A percentile compares a stretch with the other conserved stretches of the same genome.
These are phyloP conservation scores for Odontocolon sp. DNA, from an alignment of 2,888 invertebrate species.

Conservation along the genomic window DNA sequence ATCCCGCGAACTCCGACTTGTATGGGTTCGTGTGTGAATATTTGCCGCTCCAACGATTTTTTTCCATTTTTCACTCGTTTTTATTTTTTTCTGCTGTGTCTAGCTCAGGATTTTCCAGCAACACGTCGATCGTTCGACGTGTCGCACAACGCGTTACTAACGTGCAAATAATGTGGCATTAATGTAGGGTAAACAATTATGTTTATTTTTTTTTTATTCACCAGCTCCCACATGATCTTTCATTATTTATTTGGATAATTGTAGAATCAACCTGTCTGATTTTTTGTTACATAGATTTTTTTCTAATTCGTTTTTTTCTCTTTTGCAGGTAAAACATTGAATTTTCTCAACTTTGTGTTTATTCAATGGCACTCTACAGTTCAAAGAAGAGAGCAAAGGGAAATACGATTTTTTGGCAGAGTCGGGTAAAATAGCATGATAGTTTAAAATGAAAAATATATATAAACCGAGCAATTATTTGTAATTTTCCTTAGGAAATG, in stretches of 20 bases:
- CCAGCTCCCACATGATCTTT: neutral
- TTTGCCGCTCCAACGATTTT: slow-evolving; percentile 29
- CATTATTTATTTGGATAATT: neutral
- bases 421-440: no score
- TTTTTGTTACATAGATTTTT: slow-evolving; percentile 6
- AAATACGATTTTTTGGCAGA: no score
- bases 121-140: neutral
- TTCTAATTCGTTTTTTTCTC: slow-evolving; percentile 39
- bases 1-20: slow-evolving; percentile 57
- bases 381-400: neutral
- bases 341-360: neutral
- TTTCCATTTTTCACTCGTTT: slow-evolving; percentile 13
- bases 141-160: neutral
- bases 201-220: neutral
- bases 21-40: slow-evolving; percentile 14
- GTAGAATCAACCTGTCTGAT: neutral
- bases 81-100: slow-evolving; percentile 13
- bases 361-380: neutral
- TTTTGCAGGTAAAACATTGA: slow-evolving; percentile 67
- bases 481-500: neutral
- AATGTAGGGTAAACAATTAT: neutral
- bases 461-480: no score
- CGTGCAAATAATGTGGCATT: neutral
- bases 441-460: no score
- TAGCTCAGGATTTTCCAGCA: neutral